Evolutionary conservation across 2,113 vertebrate species (phyloP).

Genomic region (Nothoprocta pentlandii): DNA sequence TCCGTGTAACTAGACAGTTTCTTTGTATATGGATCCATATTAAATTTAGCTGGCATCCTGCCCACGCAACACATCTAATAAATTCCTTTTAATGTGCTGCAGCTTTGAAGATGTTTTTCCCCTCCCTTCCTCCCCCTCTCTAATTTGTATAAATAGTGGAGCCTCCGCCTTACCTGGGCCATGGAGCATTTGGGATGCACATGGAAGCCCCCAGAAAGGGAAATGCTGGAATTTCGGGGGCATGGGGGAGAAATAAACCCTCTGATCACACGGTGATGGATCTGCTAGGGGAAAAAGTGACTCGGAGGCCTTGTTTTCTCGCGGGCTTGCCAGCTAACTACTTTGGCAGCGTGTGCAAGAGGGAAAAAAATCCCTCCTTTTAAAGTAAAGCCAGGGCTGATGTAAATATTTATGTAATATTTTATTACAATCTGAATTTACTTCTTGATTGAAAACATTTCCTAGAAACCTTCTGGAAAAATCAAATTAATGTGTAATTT

Average conservation of each 20-base stretch:
- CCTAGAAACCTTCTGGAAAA: slow-evolving; percentile 79
- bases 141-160: background rate
- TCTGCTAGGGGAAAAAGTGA: background rate
- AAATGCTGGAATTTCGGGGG: slow-evolving; percentile 68
- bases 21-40: slow-evolving; percentile 87
- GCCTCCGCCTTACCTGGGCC: background rate
- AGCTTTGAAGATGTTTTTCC: slow-evolving; percentile 63
- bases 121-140: background rate
- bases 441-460: slow-evolving; percentile 72
- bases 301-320: background rate
- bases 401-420: slow-evolving; percentile 81
- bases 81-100: slow-evolving; percentile 76
- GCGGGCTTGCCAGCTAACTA: background rate
- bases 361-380: slow-evolving; percentile 42
- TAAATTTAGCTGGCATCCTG: slow-evolving; percentile 81
- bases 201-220: slow-evolving; percentile 59
- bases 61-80: slow-evolving; percentile 84
- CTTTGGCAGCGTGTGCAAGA: slow-evolving; percentile 6
- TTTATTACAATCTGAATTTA: slow-evolving; percentile 72
- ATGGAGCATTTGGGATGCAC: slow-evolving; percentile 23
- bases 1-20: slow-evolving; percentile 86
- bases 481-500: slow-evolving; percentile 73
- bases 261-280: slow-evolving; percentile 25
- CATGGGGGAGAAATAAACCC: slow-evolving; percentile 74
- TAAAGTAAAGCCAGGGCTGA: slow-evolving; percentile 72